These are phyloP conservation scores for Luperina nickerlii DNA, from an alignment of 2,888 invertebrate genomes.

Conservation along the genomic window DNA sequence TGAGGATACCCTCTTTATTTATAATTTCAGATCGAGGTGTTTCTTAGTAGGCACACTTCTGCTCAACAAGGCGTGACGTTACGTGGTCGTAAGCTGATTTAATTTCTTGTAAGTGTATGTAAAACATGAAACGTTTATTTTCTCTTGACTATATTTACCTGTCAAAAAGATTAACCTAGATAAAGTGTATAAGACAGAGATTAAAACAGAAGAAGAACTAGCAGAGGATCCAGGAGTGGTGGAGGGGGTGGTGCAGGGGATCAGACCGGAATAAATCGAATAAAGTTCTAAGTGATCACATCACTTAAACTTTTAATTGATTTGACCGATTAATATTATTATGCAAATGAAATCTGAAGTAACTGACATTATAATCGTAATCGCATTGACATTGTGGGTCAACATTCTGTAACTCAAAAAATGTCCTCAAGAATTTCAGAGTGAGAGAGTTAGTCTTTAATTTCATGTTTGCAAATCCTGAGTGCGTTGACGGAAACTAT, in stretches of 20 bases:
- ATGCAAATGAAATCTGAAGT: constrained; percentile 18
- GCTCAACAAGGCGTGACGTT: not conserved
- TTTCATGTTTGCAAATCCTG: not conserved
- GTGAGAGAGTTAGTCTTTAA: not conserved
- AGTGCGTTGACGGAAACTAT: not conserved
- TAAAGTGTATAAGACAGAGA: too few species aligned
- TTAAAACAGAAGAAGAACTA: too few species aligned
- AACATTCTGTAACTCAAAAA: not conserved
- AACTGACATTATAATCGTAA: constrained; percentile 29
- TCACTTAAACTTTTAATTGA: constrained; percentile 12
- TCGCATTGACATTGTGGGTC: constrained; percentile 1
- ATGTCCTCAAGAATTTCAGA: not conserved
- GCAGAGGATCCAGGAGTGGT: too few species aligned
- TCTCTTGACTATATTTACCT: too few species aligned
- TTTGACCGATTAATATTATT: constrained; percentile 19
- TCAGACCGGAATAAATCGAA: too few species aligned
- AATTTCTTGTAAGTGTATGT: constrained; percentile 8
- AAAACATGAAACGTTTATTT: not conserved
- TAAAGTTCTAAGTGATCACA: not conserved
- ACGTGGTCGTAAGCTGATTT: not conserved
- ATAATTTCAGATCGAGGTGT: not conserved
- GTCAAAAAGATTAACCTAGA: too few species aligned
- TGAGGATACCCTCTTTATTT: not conserved
- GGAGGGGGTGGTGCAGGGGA: too few species aligned
- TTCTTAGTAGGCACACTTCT: too few species aligned